phyloP scores from a whole-genome alignment of 2,888 invertebrate genomes.

The Philereme transversata region DNA sequence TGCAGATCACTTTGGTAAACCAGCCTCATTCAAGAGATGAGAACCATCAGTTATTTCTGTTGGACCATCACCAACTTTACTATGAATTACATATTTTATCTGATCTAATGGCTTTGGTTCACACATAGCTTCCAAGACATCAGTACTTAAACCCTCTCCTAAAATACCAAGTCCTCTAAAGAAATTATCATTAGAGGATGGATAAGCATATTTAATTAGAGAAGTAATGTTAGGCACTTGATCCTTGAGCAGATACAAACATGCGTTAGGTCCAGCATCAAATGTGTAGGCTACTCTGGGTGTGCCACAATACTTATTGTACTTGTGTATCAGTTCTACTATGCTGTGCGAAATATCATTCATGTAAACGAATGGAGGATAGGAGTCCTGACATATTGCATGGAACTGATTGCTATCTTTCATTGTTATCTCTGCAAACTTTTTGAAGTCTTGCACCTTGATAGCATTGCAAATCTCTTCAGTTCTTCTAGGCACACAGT shows the following conservation, averaged over 20 bases:
- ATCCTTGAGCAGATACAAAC: constrained; percentile 91
- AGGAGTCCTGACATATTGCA: constrained; percentile 96
- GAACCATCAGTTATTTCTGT: constrained; percentile 68
- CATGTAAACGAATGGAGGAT: constrained; percentile 97
- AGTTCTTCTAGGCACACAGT: constrained; percentile 89
- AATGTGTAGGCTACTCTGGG: constrained; percentile 96
- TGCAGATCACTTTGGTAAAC: constrained; percentile 46
- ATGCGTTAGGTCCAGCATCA: constrained; percentile 99
- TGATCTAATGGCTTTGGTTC: constrained; percentile 77
- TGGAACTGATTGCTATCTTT: constrained; percentile 99
- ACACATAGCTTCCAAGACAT: constrained; percentile 56
- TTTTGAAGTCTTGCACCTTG: constrained; percentile 87
- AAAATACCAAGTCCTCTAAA: constrained; percentile 56
- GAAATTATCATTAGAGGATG: constrained; percentile 77
- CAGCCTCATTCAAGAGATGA: constrained; percentile 62
- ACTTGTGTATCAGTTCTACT: constrained; percentile 91
- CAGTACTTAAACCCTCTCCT: constrained; percentile 39
- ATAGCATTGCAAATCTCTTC: constrained; percentile 83
- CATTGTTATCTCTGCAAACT: constrained; percentile 97
- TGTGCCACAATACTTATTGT: constrained; percentile 88
- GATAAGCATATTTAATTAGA: constrained; percentile 89
- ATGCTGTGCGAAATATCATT: constrained; percentile 94
- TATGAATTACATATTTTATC: constrained; percentile 93
- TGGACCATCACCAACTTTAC: constrained; percentile 93
- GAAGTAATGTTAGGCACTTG: constrained; percentile 88